These are phyloP conservation scores for Ectemnius cavifrons DNA, from an alignment of 2,888 invertebrate genomes.

Conservation along the genomic window DNA sequence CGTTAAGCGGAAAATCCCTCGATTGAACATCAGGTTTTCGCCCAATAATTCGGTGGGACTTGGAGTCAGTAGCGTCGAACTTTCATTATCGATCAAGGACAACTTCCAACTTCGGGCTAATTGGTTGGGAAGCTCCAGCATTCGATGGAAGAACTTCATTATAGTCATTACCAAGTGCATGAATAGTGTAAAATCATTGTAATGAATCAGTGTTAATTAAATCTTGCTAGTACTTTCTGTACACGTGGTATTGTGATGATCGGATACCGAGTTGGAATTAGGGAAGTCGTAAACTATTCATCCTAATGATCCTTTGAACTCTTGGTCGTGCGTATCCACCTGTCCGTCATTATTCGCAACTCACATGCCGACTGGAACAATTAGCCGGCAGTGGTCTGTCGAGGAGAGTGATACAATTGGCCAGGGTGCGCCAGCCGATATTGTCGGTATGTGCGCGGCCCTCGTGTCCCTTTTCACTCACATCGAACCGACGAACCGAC, in stretches of 20 bases:
- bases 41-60: not conserved
- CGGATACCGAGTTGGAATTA: too few species aligned
- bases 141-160: too few species aligned
- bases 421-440: not conserved
- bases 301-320: too few species aligned
- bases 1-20: slow-evolving; percentile 4
- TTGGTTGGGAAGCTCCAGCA: too few species aligned
- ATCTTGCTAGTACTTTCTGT: slow-evolving; percentile 21
- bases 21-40: slow-evolving; percentile 2
- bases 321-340: not conserved
- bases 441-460: not conserved
- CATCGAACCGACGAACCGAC: slow-evolving; percentile 13
- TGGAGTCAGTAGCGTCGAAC: not conserved
- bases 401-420: not conserved
- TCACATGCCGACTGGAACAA: not conserved
- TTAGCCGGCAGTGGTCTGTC: not conserved
- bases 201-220: not conserved
- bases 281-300: too few species aligned
- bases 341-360: not conserved
- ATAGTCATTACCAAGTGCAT: too few species aligned
- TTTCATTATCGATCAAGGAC: slow-evolving; percentile 1
- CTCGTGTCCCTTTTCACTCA: slow-evolving; percentile 9
- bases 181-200: too few species aligned
- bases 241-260: not conserved
- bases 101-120: too few species aligned